A percentile compares a stretch with the other conserved stretches of the same genome.
Evolutionary conservation across 2,888 invertebrate genomes (phyloP).

Genomic region (Luffia ferchaultella): DNA sequence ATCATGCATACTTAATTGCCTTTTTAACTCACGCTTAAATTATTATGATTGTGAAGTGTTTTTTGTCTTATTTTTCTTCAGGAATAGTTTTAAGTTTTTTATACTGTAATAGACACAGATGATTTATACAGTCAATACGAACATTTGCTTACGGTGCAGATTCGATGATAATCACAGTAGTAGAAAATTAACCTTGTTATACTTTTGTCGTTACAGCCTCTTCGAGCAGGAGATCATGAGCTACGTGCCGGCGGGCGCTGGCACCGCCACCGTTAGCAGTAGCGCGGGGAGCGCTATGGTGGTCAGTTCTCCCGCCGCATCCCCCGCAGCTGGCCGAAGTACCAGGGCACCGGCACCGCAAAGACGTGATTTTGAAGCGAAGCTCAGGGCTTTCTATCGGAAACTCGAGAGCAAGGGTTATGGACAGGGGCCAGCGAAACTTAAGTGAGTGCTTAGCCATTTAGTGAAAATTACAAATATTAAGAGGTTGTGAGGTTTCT

Average conservation of each 20-base stretch:
- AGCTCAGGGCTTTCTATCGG: slow-evolving; percentile 91
- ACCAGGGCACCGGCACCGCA: slow-evolving; percentile 90
- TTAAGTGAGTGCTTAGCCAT: slow-evolving; percentile 77
- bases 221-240: slow-evolving; percentile 99
- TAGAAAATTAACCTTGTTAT: too few relatives aligned
- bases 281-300: slow-evolving; percentile 51
- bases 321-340: slow-evolving; percentile 81
- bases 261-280: slow-evolving; percentile 8
- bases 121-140: too few relatives aligned
- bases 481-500: too few relatives aligned
- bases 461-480: too few relatives aligned
- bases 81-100: too few relatives aligned
- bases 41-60: too few relatives aligned
- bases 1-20: too few relatives aligned
- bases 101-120: too few relatives aligned
- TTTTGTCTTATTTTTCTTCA: too few relatives aligned
- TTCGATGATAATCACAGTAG: too few relatives aligned
- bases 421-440: slow-evolving; percentile 95
- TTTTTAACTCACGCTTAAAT: too few relatives aligned
- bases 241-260: slow-evolving; percentile 78
- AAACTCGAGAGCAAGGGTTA: slow-evolving; percentile 96
- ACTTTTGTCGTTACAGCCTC: slow-evolving; percentile 76
- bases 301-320: slow-evolving; percentile 79
- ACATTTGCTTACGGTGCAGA: too few relatives aligned
- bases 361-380: slow-evolving; percentile 93